Base-by-base conservation (phyloP, 2,113 vertebrate genomes). In the Chlorocebus sabaeus region DNA sequence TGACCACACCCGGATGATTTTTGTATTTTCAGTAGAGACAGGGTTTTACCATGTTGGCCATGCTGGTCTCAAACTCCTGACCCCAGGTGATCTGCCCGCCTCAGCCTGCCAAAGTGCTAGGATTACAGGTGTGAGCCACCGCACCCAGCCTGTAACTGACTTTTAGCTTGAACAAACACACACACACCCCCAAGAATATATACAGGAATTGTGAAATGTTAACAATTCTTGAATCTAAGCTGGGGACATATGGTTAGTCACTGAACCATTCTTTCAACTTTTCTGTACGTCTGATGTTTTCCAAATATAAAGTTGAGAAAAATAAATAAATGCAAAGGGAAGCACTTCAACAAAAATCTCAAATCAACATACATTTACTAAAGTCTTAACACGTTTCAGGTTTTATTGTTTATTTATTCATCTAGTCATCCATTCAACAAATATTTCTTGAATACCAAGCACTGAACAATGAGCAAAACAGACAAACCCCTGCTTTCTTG, bases 291-390 rank as follows among this genome's bases (percentile, higher is more conserved):
- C 57, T 73, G 4, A 72, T 73, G 25, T 80, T 97, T 90, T 79
- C 92, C 52, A 90, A 95, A 95, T 50, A 92, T 40, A 93, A 96
- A 92, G 16, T 89, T 80, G 94, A 64, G 32, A 17, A 90, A 95
- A 93, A 90, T 82, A 75, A 89, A 35, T 50, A 91, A 97, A 95
- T 86, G 68, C 38, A 93, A 97, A 90, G 25, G 30, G 38, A 95
- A 95, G 95, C 6, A 72, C 35, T 80, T 89, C 38, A 61, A 76
- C 7, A 85, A 95, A 86, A 95, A 68, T 59, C 72, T 86, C 89
- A 67, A 93, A 89, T 67, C 72, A 48, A 85, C 70, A 83, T 14
- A 59, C 3, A 61, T 48, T 75, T 67, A 76, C 75, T 61, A 27
- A 90, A 92, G 64, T 25, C 30, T 25, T 48, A n/a, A 50, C 20